Base-by-base conservation (phyloP, 2,888 invertebrate species). In the Drosophila yooni region DNA sequence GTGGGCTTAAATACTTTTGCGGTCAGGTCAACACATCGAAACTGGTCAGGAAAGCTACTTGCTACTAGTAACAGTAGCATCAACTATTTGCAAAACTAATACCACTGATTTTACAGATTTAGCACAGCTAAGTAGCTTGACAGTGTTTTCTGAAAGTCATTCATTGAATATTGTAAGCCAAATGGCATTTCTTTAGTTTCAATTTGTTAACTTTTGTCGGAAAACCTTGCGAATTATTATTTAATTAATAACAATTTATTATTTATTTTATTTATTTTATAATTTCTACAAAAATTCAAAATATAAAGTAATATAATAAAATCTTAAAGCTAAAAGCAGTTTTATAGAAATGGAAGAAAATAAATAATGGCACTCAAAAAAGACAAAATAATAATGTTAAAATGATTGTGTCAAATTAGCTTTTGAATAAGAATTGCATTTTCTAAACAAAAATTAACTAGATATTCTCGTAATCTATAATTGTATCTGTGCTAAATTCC, bases 1-100 rank as follows among this genome's bases (percentile, higher is more conserved):
- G 70, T 75, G 76, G 79, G 83, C 78, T 88, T 82, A 73, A 71
- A 81, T 81, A 89, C 78, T 88, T 84, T 80, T 85, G 89, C 62
- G 85, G 88, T 74, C 64, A 65, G 70, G 58, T 65, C 59, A 62
- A 68, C 68, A 59, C 65, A 80, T 81, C 48, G 62, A 38, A 64
- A 54, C 40, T 63, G 62, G 53, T 29, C 52, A 66, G 25, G 48
- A n/a, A 10, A 34, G 31, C n/a, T 36, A 21, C 21, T 6, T 36
- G 2, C 36, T 13, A 8, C 25, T n/a, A 8, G 8, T 10, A 4
- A 29, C 18, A 18, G 1, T 33, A 33, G 33, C 18, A 51, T 15
- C 2, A 18, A 18, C 25, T 21, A 36, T 36, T 6, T 27, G 11
- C 5, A 29, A 29, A 51, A 18, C 3, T 11, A 13, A n/a, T 7